Evolutionary conservation across 2,888 invertebrate species (phyloP), one percentile per base, ranked within the genome.

Genomic region (Drosophila mayaguana): DNA sequence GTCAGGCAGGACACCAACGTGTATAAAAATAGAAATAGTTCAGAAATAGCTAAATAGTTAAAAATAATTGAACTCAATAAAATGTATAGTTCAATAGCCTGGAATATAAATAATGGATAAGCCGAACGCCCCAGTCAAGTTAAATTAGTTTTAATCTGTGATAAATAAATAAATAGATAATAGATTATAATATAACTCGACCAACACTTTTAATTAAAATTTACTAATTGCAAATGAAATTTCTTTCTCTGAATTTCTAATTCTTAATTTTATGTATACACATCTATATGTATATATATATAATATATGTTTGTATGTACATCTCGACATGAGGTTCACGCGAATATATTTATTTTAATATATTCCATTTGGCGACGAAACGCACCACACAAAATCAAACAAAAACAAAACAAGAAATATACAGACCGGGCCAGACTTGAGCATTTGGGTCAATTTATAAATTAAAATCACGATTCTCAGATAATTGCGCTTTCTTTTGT

Each of bases 321-420:
- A 28, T 34, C 9, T 56, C 25, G 56, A 55, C 34, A 56, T 56
- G 42, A 45, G 34, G 34, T 63, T 59, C 46, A 59, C 14, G 32
- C 38, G 55, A 12, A 67, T 66, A 66, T 32, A 45, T 66, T 54
- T 40, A 54, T 34, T 67, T 66, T 34, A 66, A 67, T 67, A 32
- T 32, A 67, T 34, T 40, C 54, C 45, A 32, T 40, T 67, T 54
- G 18, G 18, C 18, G 22, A 45, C 18, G 34, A 32, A 43, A 18
- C 20, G 40, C n/a, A 25, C 16, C 64, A 42, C 38, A 51, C 11
- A 25, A 54, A 54, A 28, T n/a, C 38, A 40, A 40, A 38, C 40
- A 62, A 43, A 40, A 56, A 7, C 32, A 32, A 11, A n/a, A 45
- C n/a, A 38, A 53, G 5, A 14, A 34, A 22, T 7, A n/a, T 0